Evolutionary conservation across 2,888 invertebrate genomes (phyloP).

Genomic region (Andrena chrysosceles): DNA sequence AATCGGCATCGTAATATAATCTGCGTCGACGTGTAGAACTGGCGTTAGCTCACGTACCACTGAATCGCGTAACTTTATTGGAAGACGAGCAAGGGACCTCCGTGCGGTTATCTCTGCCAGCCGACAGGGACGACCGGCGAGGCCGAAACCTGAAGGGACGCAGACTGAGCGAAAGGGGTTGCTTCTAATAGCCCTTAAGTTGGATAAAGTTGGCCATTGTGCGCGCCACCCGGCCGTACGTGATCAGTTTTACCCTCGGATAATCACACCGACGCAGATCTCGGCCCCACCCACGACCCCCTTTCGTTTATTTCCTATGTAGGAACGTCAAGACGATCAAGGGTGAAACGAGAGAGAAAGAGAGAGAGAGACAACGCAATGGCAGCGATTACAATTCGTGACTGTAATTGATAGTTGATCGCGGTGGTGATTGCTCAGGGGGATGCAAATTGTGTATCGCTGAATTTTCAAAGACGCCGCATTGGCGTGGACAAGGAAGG

Average conservation of each 20-base stretch:
- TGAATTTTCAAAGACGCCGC: not conserved
- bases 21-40: constrained; percentile 64
- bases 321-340: constrained; percentile 41
- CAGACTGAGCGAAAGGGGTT: constrained; percentile 71
- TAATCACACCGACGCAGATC: constrained; percentile 67
- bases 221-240: constrained; percentile 72
- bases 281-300: constrained; percentile 30
- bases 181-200: constrained; percentile 73
- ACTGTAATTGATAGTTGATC: constrained; percentile 53
- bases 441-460: constrained; percentile 22
- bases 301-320: constrained; percentile 58
- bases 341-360: constrained; percentile 25
- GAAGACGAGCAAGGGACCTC: constrained; percentile 67
- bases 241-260: constrained; percentile 74
- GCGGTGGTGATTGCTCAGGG: not conserved
- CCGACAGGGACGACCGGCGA: constrained; percentile 58
- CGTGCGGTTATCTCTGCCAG: constrained; percentile 64
- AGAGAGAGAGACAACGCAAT: constrained; percentile 22
- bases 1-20: constrained; percentile 70
- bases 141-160: constrained; percentile 67
- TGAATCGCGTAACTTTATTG: constrained; percentile 73
- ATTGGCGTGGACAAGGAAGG: not conserved
- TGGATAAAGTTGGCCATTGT: constrained; percentile 74
- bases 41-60: constrained; percentile 67
- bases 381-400: constrained; percentile 43